Base-by-base conservation (phyloP, 2,113 vertebrate genomes). In the Engystomops pustulosus region DNA sequence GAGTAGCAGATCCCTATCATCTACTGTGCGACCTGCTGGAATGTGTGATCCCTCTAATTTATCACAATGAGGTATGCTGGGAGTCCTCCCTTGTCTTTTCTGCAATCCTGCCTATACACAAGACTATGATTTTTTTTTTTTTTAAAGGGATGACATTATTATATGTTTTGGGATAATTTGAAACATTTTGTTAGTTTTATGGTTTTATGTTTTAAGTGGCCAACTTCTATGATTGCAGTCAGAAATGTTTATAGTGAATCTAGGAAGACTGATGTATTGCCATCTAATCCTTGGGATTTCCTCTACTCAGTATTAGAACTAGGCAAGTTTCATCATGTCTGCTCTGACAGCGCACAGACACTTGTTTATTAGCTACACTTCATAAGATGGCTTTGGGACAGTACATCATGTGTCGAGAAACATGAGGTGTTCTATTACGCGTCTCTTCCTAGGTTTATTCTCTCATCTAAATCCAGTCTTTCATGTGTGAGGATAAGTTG, bases 241-340 rank as follows among this genome's bases (percentile, higher is more conserved):
- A 36, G 18, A 53, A 34, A 55, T 12, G 17, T 53, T 20, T 15
- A 11, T 18, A 23, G 18, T 44, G 18, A 80, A 34, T 32, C 2
- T 32, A 51, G 6, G 27, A 51, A 80, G 36, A 69, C n/a, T 38
- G 25, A 27, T 27, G 23, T 23, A 15, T 36, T 69, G 51, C 9
- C 15, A 47, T 47, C 23, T 49, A 68, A 53, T 69, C 62, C 30
- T n/a, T 30, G 11, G 30, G 60, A 51, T 49, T 69, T 69, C 45
- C 45, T 51, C 7, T 27, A 15, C 58, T 17, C 41, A n/a, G 60
- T 80, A 9, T 72, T 70, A 67, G 5, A 83, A 47, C 83, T n/a
- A 71, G 85, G 89, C 90, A 89, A 89, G 89, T 90, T 89, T 87
- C 80, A 86, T 90, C 91, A 79, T 80, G 89, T 85, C 86, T 38